A percentile compares a stretch with the other conserved stretches of the same genome.
Conservation (phyloP, 2,888 invertebrate species). For the Acanthosepion esculentum region DNA sequence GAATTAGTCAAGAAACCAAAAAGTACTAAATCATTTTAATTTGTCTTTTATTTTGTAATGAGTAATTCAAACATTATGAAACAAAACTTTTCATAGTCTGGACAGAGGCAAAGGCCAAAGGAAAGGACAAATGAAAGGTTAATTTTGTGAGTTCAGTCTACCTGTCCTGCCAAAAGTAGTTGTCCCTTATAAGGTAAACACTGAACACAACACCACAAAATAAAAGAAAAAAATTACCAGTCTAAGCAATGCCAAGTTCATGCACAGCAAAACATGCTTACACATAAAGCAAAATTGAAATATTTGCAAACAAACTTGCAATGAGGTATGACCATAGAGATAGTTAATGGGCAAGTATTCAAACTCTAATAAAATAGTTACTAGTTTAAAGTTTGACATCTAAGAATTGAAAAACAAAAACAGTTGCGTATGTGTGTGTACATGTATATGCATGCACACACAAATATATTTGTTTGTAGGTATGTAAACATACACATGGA, state of each 20-base stretch:
- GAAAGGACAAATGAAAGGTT: background rate
- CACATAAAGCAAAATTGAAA: conserved; percentile 37
- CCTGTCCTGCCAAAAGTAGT: conserved; percentile 42
- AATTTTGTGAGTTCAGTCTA: conserved; percentile 45
- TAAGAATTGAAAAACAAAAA: background rate
- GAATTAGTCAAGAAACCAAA: background rate
- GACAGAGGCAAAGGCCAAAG: background rate
- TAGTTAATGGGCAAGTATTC: background rate
- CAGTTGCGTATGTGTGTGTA: background rate
- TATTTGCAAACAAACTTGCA: conserved; percentile 34
- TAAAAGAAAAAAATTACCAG: background rate
- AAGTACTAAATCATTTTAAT: background rate
- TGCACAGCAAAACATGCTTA: conserved; percentile 44
- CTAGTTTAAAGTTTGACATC: background rate
- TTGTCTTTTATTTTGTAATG: background rate
- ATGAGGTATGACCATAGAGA: conserved; percentile 15
- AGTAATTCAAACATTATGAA: background rate
- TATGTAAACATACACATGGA: no score
- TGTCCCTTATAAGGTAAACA: conserved; percentile 25
- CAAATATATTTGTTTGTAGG: no score
- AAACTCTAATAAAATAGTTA: background rate
- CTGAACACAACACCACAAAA: background rate
- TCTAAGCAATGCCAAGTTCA: conserved; percentile 39
- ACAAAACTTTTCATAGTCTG: background rate
- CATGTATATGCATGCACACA: background rate